Evolutionary conservation across 1,140 invertebrate genomes (phyloP).

Genomic region (Whitmania pigra): DNA sequence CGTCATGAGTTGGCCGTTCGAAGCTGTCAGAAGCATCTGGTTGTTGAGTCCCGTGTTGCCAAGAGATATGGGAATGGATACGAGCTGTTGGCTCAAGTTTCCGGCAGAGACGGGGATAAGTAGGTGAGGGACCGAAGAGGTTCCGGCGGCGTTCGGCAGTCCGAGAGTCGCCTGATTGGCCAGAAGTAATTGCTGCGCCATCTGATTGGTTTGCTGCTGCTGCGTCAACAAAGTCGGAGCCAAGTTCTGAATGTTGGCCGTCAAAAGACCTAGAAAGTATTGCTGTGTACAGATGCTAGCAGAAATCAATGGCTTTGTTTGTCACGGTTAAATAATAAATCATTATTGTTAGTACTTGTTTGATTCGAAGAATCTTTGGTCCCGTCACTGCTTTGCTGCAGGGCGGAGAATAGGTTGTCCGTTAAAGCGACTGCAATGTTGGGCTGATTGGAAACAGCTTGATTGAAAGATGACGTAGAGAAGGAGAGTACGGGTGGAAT

Average conservation of each 20-base stretch:
- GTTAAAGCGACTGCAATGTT: not conserved
- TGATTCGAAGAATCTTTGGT: not conserved
- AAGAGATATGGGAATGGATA: slow-evolving; percentile 63
- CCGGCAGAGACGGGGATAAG: slow-evolving; percentile 65
- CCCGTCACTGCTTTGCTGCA: not conserved
- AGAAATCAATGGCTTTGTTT: no score
- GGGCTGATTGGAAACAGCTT: not conserved
- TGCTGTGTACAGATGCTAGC: no score
- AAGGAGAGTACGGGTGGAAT: slow-evolving; percentile 35
- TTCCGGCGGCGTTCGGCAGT: slow-evolving; percentile 24
- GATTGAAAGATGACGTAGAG: slow-evolving; percentile 21
- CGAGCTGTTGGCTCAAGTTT: slow-evolving; percentile 78
- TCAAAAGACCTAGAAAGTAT: not conserved
- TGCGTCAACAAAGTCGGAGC: slow-evolving; percentile 32
- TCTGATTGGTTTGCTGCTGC: slow-evolving; percentile 44
- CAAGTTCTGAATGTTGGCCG: not conserved
- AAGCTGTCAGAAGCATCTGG: slow-evolving; percentile 42
- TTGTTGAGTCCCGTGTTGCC: slow-evolving; percentile 45
- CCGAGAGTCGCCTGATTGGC: slow-evolving; percentile 62
- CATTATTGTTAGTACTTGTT: not conserved
- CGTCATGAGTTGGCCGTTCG: slow-evolving; percentile 62
- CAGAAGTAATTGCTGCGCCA: slow-evolving; percentile 74
- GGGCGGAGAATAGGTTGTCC: no score
- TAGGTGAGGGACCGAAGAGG: slow-evolving; percentile 74
- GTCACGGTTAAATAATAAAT: no score